These are phyloP conservation scores for Drosophila austrosaltans DNA, from an alignment of 2,888 invertebrate species.

Conservation along the genomic window DNA sequence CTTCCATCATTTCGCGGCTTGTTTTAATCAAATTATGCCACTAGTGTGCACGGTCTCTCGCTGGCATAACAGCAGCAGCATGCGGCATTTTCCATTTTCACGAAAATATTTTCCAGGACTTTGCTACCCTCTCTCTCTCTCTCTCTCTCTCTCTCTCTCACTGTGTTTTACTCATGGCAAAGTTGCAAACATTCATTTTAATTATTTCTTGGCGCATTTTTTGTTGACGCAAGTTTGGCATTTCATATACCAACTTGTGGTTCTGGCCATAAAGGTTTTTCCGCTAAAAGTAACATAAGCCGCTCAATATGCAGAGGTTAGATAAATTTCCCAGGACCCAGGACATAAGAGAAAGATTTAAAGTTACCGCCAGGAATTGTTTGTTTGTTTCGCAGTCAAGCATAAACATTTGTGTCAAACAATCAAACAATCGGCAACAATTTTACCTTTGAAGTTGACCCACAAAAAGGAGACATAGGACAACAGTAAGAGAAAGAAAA, in stretches of 20 bases:
- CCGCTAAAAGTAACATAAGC: constrained; percentile 26
- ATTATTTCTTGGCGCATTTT: constrained; percentile 63
- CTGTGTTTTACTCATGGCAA: not conserved
- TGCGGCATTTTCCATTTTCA: constrained; percentile 61
- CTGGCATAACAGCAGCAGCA: constrained; percentile 51
- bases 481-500: not conserved
- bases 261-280: constrained; percentile 25
- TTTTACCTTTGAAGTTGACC: constrained; percentile 54
- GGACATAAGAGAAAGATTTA: constrained; percentile 27
- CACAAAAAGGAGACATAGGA: constrained; percentile 38
- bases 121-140: not conserved
- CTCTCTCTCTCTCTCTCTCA: constrained; percentile 2
- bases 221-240: constrained; percentile 62
- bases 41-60: constrained; percentile 43
- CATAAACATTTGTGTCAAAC: constrained; percentile 77
- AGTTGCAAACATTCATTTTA: constrained; percentile 66
- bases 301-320: constrained; percentile 13
- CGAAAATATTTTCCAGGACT: constrained; percentile 13
- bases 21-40: constrained; percentile 72
- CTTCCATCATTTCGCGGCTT: constrained; percentile 42
- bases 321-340: constrained; percentile 24
- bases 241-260: constrained; percentile 57
- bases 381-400: constrained; percentile 70
- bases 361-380: constrained; percentile 48
- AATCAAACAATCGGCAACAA: constrained; percentile 74